phyloP scores from a whole-genome alignment of 2,888 invertebrate genomes.

The Oscheius sp. region DNA sequence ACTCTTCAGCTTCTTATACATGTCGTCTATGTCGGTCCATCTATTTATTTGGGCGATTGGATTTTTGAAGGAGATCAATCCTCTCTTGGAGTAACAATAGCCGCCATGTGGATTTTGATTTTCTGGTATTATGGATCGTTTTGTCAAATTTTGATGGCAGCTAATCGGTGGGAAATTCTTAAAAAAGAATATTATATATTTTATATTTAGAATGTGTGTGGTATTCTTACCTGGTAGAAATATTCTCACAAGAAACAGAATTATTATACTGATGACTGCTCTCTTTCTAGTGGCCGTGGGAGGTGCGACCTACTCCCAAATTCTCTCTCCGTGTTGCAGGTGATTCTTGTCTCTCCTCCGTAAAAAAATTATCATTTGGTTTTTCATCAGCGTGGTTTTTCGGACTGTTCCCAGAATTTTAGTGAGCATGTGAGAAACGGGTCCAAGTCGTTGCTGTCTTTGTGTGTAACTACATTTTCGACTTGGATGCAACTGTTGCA shows the following conservation, averaged over 20 bases:
- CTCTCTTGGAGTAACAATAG: slow-evolving; percentile 4
- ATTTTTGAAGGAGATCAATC: slow-evolving; percentile 19
- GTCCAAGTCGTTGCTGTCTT: no score
- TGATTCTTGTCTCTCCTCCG: not conserved
- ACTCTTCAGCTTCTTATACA: slow-evolving; percentile 18
- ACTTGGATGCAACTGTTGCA: no score
- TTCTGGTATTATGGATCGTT: slow-evolving; percentile 25
- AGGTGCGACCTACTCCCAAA: slow-evolving; percentile 15
- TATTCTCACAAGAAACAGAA: not conserved
- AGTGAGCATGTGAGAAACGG: no score
- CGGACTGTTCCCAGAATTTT: no score
- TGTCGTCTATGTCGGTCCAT: slow-evolving; percentile 23
- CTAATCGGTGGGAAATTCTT: slow-evolving; percentile 12
- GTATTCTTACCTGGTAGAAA: slow-evolving; percentile 20
- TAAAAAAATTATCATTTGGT: no score
- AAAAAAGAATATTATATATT: not conserved
- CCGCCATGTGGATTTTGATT: slow-evolving; percentile 2
- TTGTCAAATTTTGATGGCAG: slow-evolving; percentile 26
- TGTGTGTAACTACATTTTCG: no score
- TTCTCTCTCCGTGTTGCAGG: slow-evolving; percentile 28
- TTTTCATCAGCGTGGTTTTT: no score
- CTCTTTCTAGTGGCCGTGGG: slow-evolving; percentile 2
- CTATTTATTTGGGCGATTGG: slow-evolving; percentile 23
- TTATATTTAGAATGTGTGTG: not conserved
- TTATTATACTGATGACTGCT: not conserved